A percentile compares a stretch with the other conserved stretches of the same genome.
Conservation (phyloP, 2,888 invertebrate species). For the Ennomos quercinarius region DNA sequence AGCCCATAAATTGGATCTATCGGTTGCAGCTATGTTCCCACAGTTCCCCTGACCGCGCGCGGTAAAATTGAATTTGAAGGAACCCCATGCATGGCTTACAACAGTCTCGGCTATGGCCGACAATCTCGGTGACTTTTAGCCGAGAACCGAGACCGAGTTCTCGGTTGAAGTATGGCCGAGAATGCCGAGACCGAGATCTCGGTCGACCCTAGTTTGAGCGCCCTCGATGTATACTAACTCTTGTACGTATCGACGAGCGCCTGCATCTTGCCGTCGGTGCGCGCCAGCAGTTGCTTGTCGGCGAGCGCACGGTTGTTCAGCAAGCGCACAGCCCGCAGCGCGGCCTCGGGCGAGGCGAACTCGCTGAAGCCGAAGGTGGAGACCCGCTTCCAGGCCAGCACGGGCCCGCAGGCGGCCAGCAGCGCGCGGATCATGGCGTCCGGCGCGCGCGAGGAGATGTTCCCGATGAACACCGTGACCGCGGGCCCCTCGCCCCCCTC, state of each 20-base stretch:
- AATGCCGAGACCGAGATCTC: too few species aligned
- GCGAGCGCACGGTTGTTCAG: slow-evolving; percentile 97
- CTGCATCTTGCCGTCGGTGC: slow-evolving; percentile 99
- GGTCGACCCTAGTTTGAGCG: too few species aligned
- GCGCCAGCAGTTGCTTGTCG: slow-evolving; percentile 97
- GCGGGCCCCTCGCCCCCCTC: slow-evolving; percentile 91
- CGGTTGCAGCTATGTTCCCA: too few species aligned
- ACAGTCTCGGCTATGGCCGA: too few species aligned
- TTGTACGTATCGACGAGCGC: slow-evolving; percentile 97
- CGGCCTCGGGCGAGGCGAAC: slow-evolving; percentile 96
- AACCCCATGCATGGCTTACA: too few species aligned
- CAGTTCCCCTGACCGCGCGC: too few species aligned
- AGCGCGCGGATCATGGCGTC: slow-evolving; percentile 97
- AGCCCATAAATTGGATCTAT: too few species aligned
- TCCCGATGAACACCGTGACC: slow-evolving; percentile 96
- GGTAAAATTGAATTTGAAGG: too few species aligned
- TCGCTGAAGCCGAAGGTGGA: slow-evolving; percentile 99
- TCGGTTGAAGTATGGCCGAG: too few species aligned
- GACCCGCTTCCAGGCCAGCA: slow-evolving; percentile 98
- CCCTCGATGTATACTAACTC: slow-evolving; percentile 86
- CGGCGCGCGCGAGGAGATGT: slow-evolving; percentile 95
- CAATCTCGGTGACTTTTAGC: too few species aligned
- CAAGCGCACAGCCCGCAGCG: slow-evolving; percentile 95
- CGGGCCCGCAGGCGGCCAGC: slow-evolving; percentile 96
- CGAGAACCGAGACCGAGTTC: too few species aligned